phyloP scores from a whole-genome alignment of 2,113 vertebrate species.

The Daubentonia madagascariensis region DNA sequence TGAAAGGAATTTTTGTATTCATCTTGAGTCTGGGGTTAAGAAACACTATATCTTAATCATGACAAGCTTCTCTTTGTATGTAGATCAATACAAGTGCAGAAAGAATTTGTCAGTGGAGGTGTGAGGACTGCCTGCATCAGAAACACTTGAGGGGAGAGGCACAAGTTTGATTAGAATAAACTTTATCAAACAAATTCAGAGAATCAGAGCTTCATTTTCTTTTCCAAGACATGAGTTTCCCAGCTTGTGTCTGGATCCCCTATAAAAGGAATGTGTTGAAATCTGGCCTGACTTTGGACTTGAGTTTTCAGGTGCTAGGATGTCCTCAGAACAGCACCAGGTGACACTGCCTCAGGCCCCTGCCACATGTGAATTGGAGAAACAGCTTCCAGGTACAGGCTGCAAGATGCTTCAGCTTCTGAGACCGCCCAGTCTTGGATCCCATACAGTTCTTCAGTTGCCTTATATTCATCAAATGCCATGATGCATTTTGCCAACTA shows the following conservation, averaged over 20 bases:
- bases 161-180: not conserved
- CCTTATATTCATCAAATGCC: constrained; percentile 23
- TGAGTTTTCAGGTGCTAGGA: not conserved
- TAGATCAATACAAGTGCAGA: no score
- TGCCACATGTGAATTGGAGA: not conserved
- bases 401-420: not conserved
- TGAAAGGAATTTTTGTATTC: not conserved
- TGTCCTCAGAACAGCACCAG: not conserved
- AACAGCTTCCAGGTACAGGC: not conserved
- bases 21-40: not conserved
- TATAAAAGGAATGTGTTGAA: accelerated
- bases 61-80: not conserved
- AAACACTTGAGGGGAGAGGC: accelerated
- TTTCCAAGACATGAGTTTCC: not conserved
- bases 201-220: not conserved
- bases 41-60: not conserved
- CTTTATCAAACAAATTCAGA: not conserved
- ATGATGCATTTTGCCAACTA: constrained; percentile 37
- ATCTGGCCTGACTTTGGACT: not conserved
- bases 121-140: not conserved
- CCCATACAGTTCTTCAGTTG: not conserved
- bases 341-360: not conserved
- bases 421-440: constrained; percentile 7
- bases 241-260: no score
- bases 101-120: not conserved